Percentiles rank a stretch among this genome's conserved stretches.
phyloP scores from a whole-genome alignment of 2,888 invertebrate species.

The Chloroclystis v-ata region DNA sequence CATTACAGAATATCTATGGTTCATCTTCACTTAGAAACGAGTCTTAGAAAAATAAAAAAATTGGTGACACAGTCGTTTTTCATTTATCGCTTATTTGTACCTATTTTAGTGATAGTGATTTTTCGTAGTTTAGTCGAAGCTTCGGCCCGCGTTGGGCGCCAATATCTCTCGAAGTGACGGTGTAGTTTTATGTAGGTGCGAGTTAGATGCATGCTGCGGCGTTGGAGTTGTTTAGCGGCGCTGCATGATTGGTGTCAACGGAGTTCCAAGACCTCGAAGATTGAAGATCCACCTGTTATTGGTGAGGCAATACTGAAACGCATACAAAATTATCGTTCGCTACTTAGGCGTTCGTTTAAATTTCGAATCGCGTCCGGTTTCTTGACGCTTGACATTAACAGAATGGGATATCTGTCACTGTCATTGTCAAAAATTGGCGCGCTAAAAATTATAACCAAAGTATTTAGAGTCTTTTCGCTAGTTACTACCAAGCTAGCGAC shows the following conservation, averaged over 20 bases:
- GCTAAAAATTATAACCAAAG: too few relatives aligned
- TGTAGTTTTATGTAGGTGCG: conserved; percentile 34
- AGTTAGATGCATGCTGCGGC: conserved; percentile 64
- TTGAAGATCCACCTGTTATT: conserved; percentile 40
- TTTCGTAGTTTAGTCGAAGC: conserved; percentile 57
- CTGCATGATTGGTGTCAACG: conserved; percentile 56
- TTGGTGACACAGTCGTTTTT: conserved; percentile 75
- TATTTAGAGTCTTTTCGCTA: neutral
- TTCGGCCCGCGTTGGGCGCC: conserved; percentile 57
- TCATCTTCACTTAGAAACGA: conserved; percentile 74
- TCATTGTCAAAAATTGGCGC: too few relatives aligned
- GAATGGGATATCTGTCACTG: too few relatives aligned
- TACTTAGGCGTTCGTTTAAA: too few relatives aligned
- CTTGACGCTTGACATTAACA: too few relatives aligned
- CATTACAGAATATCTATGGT: conserved; percentile 63
- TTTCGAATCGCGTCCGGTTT: too few relatives aligned
- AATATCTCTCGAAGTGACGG: conserved; percentile 30
- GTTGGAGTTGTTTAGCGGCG: conserved; percentile 52
- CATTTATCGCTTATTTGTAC: conserved; percentile 71
- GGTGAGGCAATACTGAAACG: conserved; percentile 48
- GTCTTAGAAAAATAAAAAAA: conserved; percentile 65
- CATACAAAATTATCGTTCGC: too few relatives aligned
- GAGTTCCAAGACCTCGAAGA: conserved; percentile 33
- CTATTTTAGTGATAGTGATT: conserved; percentile 53
- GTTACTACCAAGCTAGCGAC: neutral